Conservation (phyloP, 2,113 vertebrate genomes). For the Eleginops maclovinus region DNA sequence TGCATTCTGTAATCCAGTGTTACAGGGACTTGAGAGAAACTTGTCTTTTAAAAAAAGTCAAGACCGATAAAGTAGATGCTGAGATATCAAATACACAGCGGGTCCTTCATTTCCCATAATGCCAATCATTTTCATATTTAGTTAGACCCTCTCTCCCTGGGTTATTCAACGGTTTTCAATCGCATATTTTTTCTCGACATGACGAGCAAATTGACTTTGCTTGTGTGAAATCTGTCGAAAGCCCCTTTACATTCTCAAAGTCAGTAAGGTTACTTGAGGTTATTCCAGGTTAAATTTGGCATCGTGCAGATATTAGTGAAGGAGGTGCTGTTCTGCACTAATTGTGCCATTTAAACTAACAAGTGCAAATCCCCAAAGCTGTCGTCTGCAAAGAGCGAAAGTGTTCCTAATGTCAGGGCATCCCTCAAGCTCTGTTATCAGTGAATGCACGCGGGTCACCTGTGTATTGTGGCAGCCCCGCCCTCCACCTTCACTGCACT, state of each 20-base stretch:
- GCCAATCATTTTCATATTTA: not conserved
- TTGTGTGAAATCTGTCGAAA: conserved; percentile 7
- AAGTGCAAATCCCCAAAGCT: conserved; percentile 26
- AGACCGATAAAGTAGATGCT: not conserved
- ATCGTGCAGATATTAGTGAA: conserved; percentile 5
- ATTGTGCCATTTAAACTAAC: conserved; percentile 24
- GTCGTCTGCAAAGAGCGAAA: conserved; percentile 60
- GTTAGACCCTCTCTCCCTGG: not conserved
- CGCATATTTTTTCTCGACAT: not conserved
- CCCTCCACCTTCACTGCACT: conserved; percentile 42
- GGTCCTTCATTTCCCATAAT: not conserved
- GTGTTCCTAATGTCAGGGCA: conserved; percentile 43
- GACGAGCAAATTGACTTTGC: conserved; percentile 1
- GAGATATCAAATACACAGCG: not conserved
- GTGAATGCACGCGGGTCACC: conserved; percentile 57
- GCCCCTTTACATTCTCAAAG: conserved; percentile 1
- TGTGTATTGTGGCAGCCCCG: conserved; percentile 50
- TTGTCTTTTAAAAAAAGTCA: not conserved
- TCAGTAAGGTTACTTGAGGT: not conserved
- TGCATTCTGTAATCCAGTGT: not conserved
- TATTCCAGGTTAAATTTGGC: conserved; percentile 28
- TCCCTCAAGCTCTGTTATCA: conserved; percentile 44
- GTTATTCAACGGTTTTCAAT: conserved; percentile 13
- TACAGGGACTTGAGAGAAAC: too few relatives aligned
- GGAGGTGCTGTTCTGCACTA: conserved; percentile 2